A percentile compares a stretch with the other conserved stretches of the same genome.
Evolutionary conservation across 1,140 invertebrate genomes (phyloP).

Genomic region (Charaxes varanes): DNA sequence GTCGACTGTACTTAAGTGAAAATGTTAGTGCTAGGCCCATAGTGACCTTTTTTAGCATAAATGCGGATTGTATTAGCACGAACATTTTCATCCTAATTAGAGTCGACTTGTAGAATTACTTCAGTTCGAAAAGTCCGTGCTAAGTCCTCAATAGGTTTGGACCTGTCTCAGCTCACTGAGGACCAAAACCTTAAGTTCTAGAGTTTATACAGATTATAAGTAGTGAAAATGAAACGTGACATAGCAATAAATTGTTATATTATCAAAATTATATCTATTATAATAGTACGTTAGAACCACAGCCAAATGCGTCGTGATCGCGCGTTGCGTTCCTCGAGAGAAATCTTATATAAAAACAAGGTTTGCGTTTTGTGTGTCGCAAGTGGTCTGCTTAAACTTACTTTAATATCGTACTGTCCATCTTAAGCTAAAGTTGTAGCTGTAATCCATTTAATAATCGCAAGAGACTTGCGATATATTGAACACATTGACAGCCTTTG

Average conservation of each 20-base stretch:
- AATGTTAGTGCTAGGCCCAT: too few relatives aligned
- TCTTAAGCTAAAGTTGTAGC: constrained; percentile 41
- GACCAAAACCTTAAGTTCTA: too few relatives aligned
- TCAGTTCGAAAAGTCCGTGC: too few relatives aligned
- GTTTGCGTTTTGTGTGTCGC: constrained; percentile 62
- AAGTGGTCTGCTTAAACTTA: constrained; percentile 57
- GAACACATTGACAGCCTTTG: constrained; percentile 39
- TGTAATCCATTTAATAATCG: constrained; percentile 42
- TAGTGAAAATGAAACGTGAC: constrained; percentile 9
- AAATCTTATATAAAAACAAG: constrained; percentile 17
- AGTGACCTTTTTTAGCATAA: too few relatives aligned
- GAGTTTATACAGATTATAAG: constrained; percentile 10
- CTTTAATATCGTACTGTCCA: constrained; percentile 65
- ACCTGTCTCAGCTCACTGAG: too few relatives aligned
- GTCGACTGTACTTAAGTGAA: too few relatives aligned
- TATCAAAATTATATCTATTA: constrained; percentile 11
- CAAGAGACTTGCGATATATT: constrained; percentile 27
- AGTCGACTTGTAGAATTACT: too few relatives aligned
- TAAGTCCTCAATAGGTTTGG: too few relatives aligned
- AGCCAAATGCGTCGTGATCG: constrained; percentile 48
- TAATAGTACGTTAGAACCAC: constrained; percentile 38
- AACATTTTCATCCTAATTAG: too few relatives aligned
- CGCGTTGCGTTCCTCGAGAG: constrained; percentile 30
- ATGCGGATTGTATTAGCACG: too few relatives aligned
- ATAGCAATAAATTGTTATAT: constrained; percentile 11